Evolutionary conservation across 1,140 invertebrate genomes (phyloP).

Genomic region (Hyles euphorbiae): DNA sequence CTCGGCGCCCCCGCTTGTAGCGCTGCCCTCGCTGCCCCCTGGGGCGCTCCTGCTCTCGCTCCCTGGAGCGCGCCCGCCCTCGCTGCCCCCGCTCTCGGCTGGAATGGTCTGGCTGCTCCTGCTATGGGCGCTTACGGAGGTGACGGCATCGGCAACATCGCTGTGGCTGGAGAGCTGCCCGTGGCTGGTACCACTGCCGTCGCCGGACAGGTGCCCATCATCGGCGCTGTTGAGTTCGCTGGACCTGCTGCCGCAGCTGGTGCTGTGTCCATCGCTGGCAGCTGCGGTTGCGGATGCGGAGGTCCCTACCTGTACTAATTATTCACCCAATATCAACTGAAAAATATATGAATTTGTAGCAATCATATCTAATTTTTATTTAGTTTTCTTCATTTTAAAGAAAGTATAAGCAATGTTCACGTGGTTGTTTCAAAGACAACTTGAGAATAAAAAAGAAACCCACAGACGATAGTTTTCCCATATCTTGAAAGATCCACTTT

Average conservation of each 20-base stretch:
- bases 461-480: too few relatives aligned
- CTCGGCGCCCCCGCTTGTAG: neutral
- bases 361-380: too few relatives aligned
- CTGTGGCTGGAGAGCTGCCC: constrained; percentile 40
- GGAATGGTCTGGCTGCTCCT: neutral
- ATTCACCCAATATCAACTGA: neutral
- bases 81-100: neutral
- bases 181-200: constrained; percentile 16
- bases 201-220: constrained; percentile 1
- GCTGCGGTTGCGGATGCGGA: constrained; percentile 7
- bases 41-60: neutral
- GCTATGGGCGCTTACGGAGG: constrained; percentile 31
- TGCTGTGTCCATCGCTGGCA: constrained; percentile 6
- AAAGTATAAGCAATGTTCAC: too few relatives aligned
- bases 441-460: too few relatives aligned
- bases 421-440: too few relatives aligned
- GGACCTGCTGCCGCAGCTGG: neutral
- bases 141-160: constrained; percentile 36
- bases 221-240: neutral
- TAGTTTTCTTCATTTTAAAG: too few relatives aligned
- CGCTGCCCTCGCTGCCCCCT: neutral
- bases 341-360: too few relatives aligned
- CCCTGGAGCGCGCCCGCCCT: neutral
- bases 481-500: too few relatives aligned
- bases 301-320: neutral